A percentile compares a stretch with the other conserved stretches of the same genome.
phyloP scores from a whole-genome alignment of 2,797 vertebrate species.

The Malurus splendens region DNA sequence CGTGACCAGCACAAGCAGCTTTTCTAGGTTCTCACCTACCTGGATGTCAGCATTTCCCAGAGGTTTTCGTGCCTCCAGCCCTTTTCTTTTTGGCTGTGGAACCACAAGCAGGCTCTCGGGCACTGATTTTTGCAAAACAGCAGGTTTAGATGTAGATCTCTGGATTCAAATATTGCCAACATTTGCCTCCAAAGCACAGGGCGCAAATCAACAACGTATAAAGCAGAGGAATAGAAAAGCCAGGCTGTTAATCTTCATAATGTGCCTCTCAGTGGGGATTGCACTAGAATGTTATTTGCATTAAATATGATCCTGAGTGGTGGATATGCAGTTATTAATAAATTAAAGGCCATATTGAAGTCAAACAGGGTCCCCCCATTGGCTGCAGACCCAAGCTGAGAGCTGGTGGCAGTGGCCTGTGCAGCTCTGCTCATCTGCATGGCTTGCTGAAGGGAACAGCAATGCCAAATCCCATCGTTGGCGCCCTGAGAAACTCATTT shows the following conservation, averaged over 20 bases:
- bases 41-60: background rate
- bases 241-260: conserved; percentile 47
- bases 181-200: background rate
- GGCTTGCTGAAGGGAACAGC: background rate
- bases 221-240: background rate
- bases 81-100: background rate
- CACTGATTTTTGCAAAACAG: background rate
- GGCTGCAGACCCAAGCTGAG: background rate
- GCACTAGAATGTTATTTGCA: conserved; percentile 34
- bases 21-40: background rate
- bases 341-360: conserved; percentile 30
- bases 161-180: background rate
- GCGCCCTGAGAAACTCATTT: background rate
- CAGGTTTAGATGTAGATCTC: background rate
- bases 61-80: background rate
- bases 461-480: rapidly evolving
- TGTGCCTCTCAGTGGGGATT: conserved; percentile 35
- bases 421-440: background rate
- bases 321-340: conserved; percentile 30
- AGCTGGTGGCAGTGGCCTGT: background rate
- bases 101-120: background rate
- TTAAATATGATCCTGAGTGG: conserved; percentile 37
- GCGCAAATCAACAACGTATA: background rate
- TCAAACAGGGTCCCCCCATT: background rate
- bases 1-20: rapidly evolving